Base-by-base conservation (phyloP, 2,888 invertebrate species). In the Cantharis lateralis region DNA sequence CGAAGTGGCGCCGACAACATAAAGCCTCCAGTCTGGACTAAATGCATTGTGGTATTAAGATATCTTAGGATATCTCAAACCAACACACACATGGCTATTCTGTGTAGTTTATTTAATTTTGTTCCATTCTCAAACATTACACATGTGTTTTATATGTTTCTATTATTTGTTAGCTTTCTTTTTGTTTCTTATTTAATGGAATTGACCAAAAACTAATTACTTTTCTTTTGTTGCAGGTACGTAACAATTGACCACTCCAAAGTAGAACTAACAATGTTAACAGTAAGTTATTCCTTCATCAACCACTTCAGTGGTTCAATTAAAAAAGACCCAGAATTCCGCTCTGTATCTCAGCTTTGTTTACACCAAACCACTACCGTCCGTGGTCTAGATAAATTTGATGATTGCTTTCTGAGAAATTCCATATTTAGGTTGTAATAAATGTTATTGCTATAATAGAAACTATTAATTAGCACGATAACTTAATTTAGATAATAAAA, bases 1-100 rank as follows among this genome's bases (percentile, higher is more conserved):
- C 68, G 74, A 74, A 75, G 71, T 72, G 74, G 74, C 78, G 79
- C 77, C 79, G 78, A 76, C 78, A 79, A 70, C 74, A 78, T 78
- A 79, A 76, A 79, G 78, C 75, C 74, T 73, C 68, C 76, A 78
- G 77, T 78, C 78, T 76, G 76, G 68, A 64, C 76, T 78, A 74
- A 75, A 78, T 75, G 77, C 75, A 74, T 68, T 75, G 69, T 68
- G 77, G 77, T 68, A 78, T 78, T 78, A 78, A 78, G 75, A 78
- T 78, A 75, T 78, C 77, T 69, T 28, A 61, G 64, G 71, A 78
- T 78, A 72, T 77, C 72, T 74, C 64, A 66, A 63, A 66, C 64
- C 64, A 66, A 66, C 71, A 72, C 77, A 72, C 77, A 77, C 69
- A 77, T 77, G 74, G 77, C 77, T 71, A 48, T 48, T 24, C 18